Base-by-base conservation (phyloP, 2,113 vertebrate genomes). In the Dendropsophus ebraccatus region DNA sequence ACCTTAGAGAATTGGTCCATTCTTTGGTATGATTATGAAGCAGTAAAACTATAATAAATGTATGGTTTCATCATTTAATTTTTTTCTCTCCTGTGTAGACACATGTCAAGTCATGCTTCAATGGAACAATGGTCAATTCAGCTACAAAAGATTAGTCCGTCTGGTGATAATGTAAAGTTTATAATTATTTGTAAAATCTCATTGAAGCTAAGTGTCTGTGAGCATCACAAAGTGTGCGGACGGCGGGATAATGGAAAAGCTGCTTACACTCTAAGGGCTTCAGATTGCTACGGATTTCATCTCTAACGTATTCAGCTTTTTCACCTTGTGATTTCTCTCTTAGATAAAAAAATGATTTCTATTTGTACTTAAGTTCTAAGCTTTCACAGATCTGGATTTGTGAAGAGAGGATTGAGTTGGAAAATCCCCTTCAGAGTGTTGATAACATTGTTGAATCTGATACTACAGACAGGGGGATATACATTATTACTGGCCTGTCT, bases 281-380 rank as follows among this genome's bases (percentile, higher is more conserved):
- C 37, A 73, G 52, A 87, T 56, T 73, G 54, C 32, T 86, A n/a
- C 19, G 77, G 65, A 87, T 87, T 73, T 87, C 85, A 74, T 62
- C 60, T 81, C 50, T 45, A 87, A 74, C 81, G 85, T 62, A 81
- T 87, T 74, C 41, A 62, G 69, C 78, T 73, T 87, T 87, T 67
- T 62, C 85, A 87, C 85, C 65, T 86, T 62, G 67, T 81, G 85
- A 87, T 87, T 87, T 87, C 28, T 74, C 52, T 87, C 67, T 87
- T 87, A 81, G 85, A 87, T 87, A 73, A 87, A 86, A 56, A 81
- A 80, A 81, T 74, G 62, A 73, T 81, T 87, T 87, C 67, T 74
- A 62, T 87, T 87, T 87, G 85, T 87, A 35, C 78, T 87, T 81
- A 87, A 74, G 52, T 73, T 87, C 85, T 87, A 74, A 73, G 75